Evolutionary conservation across 2,888 invertebrate species (phyloP).

Genomic region (Eristalinus aeneus): DNA sequence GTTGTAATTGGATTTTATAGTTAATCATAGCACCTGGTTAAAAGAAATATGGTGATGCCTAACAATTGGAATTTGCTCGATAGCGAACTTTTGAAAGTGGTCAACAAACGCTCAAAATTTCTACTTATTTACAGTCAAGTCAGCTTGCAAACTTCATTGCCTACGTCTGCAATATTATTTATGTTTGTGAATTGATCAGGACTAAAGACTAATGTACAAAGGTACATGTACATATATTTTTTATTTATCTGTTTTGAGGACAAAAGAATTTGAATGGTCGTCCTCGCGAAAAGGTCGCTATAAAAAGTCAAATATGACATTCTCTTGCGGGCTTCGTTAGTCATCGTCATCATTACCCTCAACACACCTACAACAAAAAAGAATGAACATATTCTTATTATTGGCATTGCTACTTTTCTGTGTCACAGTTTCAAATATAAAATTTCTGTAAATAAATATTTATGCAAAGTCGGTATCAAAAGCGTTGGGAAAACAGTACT

Average conservation of each 20-base stretch:
- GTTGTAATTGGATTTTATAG: neutral
- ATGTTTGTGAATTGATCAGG: slow-evolving; percentile 28
- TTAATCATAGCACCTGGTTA: slow-evolving; percentile 35
- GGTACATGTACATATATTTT: too few species aligned
- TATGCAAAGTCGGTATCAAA: neutral
- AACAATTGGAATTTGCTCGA: neutral
- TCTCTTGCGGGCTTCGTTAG: slow-evolving; percentile 60
- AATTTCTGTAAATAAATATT: slow-evolving; percentile 10
- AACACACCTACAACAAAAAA: slow-evolving; percentile 20
- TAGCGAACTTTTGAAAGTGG: neutral
- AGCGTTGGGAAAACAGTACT: neutral
- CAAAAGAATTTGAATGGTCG: slow-evolving; percentile 17
- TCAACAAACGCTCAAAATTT: slow-evolving; percentile 36
- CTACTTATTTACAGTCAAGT: slow-evolving; percentile 7
- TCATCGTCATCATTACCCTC: slow-evolving; percentile 52
- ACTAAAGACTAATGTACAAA: too few species aligned
- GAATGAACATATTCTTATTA: neutral
- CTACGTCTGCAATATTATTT: slow-evolving; percentile 50
- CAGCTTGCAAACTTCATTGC: slow-evolving; percentile 35
- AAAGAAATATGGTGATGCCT: neutral
- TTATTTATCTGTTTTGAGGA: neutral
- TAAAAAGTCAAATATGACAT: slow-evolving; percentile 68
- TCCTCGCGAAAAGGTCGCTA: slow-evolving; percentile 65
- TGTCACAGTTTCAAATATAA: neutral
- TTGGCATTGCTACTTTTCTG: neutral